Conservation (phyloP, 2,113 vertebrate species). For the Gavialis gangeticus region DNA sequence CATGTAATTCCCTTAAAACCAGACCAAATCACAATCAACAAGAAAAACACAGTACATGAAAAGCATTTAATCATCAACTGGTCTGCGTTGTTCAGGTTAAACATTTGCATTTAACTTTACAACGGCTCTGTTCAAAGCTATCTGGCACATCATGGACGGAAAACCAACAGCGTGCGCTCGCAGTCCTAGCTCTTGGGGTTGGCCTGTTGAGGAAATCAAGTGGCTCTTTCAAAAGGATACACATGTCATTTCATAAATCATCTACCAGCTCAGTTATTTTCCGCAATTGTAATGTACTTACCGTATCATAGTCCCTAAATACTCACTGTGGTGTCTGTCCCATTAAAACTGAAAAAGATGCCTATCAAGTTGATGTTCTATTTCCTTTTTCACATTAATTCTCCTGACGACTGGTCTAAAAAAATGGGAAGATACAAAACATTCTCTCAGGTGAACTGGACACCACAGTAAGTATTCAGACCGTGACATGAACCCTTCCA, state of each 20-base stretch:
- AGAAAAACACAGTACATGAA: not conserved
- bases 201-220: not conserved
- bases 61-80: not conserved
- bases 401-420: slow-evolving; percentile 40
- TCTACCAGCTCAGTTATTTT: not conserved
- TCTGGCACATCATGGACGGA: not conserved
- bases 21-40: not conserved
- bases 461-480: not conserved
- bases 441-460: not conserved
- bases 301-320: not conserved
- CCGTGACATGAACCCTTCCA: not conserved
- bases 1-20: not conserved
- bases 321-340: not conserved
- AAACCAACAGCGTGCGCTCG: not conserved
- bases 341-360: slow-evolving; percentile 50
- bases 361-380: slow-evolving; percentile 6
- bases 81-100: not conserved
- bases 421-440: slow-evolving; percentile 45
- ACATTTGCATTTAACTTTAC: not conserved
- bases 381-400: slow-evolving; percentile 55
- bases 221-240: not conserved
- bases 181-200: not conserved
- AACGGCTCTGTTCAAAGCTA: not conserved
- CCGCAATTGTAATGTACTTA: not conserved
- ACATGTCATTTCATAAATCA: not conserved